These are phyloP conservation scores for Poecilobothrus nobilitatus DNA, from an alignment of 2,888 invertebrate genomes.

Conservation along the genomic window DNA sequence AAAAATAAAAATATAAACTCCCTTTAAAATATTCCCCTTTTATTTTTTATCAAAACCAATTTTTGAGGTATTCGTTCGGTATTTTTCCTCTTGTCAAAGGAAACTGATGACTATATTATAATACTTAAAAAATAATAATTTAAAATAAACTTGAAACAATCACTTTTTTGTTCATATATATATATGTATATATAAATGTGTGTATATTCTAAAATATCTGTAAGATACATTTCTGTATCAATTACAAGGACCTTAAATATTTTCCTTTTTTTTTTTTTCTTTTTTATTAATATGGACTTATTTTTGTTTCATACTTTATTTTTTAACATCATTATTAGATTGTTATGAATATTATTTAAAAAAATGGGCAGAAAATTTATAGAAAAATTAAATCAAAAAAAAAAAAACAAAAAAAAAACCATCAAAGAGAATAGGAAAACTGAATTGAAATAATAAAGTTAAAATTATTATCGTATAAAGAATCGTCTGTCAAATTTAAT, in stretches of 20 bases:
- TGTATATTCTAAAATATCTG: no score
- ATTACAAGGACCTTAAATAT: background rate
- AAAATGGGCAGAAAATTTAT: background rate
- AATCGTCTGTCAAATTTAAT: no score
- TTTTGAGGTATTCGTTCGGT: background rate
- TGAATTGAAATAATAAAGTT: no score
- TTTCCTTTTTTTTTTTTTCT: no score
- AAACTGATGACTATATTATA: background rate
- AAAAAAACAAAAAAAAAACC: no score
- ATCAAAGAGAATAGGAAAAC: no score
- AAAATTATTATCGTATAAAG: no score
- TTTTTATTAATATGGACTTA: background rate
- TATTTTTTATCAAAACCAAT: background rate
- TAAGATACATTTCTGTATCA: background rate
- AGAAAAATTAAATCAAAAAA: no score
- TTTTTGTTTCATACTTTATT: background rate
- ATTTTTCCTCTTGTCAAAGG: background rate
- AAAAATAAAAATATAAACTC: background rate
- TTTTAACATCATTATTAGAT: background rate
- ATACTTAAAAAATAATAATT: background rate
- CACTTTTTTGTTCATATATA: no score
- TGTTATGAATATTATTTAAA: background rate
- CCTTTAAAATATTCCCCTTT: background rate
- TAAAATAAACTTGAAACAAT: no score
- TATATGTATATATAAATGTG: no score